Evolutionary conservation across 2,113 vertebrate species (phyloP).

Genomic region (Elephas maximus): DNA sequence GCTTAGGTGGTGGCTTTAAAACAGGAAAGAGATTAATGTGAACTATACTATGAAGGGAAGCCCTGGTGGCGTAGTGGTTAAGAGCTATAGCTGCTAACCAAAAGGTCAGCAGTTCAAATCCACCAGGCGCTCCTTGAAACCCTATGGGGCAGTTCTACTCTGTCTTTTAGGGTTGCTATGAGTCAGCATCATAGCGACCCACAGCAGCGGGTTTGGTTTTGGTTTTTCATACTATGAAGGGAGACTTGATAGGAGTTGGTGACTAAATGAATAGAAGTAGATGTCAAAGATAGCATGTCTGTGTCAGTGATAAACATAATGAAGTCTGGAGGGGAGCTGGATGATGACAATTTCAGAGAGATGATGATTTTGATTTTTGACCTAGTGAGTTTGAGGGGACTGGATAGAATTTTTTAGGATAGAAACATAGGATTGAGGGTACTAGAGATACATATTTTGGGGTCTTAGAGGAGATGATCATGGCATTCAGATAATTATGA

Average conservation of each 20-base stretch:
- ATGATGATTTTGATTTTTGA: constrained; percentile 20
- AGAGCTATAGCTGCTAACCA: no score
- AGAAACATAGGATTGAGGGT: background rate
- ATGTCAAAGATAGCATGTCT: background rate
- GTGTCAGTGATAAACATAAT: background rate
- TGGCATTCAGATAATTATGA: constrained; percentile 3
- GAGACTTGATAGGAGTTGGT: background rate
- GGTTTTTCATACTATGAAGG: background rate
- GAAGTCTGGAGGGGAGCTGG: background rate
- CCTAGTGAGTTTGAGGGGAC: background rate
- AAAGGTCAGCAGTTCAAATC: no score
- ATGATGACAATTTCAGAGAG: background rate
- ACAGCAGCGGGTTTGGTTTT: no score
- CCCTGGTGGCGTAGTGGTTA: no score
- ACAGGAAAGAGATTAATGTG: background rate
- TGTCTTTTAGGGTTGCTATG: no score
- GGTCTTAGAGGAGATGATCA: background rate
- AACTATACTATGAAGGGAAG: background rate
- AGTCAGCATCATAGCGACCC: no score
- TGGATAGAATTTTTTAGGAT: background rate
- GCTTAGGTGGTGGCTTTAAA: background rate
- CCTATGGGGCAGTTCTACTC: no score
- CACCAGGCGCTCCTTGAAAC: no score
- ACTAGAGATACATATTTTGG: constrained; percentile 14
- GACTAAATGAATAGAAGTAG: background rate